Conservation (phyloP, 2,888 invertebrate species). For the Apamea monoglypha region DNA sequence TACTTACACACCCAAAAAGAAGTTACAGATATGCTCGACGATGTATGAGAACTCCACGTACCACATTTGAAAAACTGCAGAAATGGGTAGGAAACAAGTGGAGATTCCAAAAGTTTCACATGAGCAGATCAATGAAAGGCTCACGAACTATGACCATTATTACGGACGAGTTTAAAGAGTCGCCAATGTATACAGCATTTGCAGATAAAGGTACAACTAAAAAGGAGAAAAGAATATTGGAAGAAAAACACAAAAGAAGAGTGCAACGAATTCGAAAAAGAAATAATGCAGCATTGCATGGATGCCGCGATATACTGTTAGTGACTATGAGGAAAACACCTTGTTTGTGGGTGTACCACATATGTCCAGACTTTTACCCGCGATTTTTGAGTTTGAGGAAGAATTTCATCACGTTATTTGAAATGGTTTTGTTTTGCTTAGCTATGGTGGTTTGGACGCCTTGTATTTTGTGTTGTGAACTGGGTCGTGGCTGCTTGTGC, state of each 20-base stretch:
- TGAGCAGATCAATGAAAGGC: conserved; percentile 68
- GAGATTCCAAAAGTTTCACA: conserved; percentile 69
- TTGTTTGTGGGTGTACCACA: conserved; percentile 78
- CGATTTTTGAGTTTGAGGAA: conserved; percentile 73
- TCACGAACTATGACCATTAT: conserved; percentile 71
- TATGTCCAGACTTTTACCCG: conserved; percentile 79
- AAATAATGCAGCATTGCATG: conserved; percentile 65
- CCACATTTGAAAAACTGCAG: conserved; percentile 61
- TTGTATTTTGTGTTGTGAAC: conserved; percentile 76
- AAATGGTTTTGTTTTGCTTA: conserved; percentile 72
- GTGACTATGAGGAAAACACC: conserved; percentile 76
- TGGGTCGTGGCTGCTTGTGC: conserved; percentile 72
- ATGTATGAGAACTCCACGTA: conserved; percentile 63
- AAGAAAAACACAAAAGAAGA: conserved; percentile 60
- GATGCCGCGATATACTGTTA: conserved; percentile 74
- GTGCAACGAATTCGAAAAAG: conserved; percentile 69
- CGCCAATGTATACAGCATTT: conserved; percentile 66
- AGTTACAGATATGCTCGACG: conserved; percentile 65
- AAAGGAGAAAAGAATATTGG: conserved; percentile 63
- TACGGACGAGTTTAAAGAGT: conserved; percentile 71
- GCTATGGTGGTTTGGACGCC: conserved; percentile 78
- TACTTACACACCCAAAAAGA: conserved; percentile 68
- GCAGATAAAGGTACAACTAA: conserved; percentile 70
- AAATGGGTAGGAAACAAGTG: conserved; percentile 62
- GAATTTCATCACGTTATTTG: conserved; percentile 67